Percentiles rank a stretch among this genome's conserved stretches.
Evolutionary conservation across 92 coral and sea anemone genomes (phyloP).

Genomic region (Epizoanthus stellaris): DNA sequence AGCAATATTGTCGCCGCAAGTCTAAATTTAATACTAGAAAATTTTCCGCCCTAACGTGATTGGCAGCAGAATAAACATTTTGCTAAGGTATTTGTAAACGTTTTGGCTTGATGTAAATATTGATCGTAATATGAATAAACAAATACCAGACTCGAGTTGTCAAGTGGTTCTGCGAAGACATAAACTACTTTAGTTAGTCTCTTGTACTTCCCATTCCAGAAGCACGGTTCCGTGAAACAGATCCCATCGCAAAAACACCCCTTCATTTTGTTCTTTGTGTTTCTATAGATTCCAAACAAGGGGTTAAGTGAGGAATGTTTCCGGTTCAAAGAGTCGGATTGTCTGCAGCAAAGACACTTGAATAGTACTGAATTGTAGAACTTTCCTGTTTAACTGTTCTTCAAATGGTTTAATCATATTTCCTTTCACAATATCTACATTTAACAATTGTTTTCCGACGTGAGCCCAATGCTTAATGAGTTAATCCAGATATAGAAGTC

Average conservation of each 20-base stretch:
- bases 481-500: constrained; percentile 30
- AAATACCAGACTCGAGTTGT: constrained; percentile 45
- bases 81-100: constrained; percentile 61
- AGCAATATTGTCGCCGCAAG: not conserved
- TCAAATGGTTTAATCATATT: constrained; percentile 25
- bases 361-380: constrained; percentile 4
- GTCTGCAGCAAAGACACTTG: constrained; percentile 29
- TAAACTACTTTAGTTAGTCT: not conserved
- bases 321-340: constrained; percentile 43
- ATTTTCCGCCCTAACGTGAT: constrained; percentile 12
- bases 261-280: constrained; percentile 17
- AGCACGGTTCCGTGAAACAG: not conserved
- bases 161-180: not conserved
- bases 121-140: constrained; percentile 62
- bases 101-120: constrained; percentile 72
- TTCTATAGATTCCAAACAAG: constrained; percentile 12
- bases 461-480: no score
- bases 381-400: constrained; percentile 38
- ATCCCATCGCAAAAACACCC: not conserved
- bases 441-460: not conserved
- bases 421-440: constrained; percentile 37
- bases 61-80: constrained; percentile 67
- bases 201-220: not conserved
- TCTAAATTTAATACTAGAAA: constrained; percentile 16
- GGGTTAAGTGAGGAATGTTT: constrained; percentile 1